Evolutionary conservation across 1,140 invertebrate species (phyloP).

Genomic region (Drosophila repletoides): DNA sequence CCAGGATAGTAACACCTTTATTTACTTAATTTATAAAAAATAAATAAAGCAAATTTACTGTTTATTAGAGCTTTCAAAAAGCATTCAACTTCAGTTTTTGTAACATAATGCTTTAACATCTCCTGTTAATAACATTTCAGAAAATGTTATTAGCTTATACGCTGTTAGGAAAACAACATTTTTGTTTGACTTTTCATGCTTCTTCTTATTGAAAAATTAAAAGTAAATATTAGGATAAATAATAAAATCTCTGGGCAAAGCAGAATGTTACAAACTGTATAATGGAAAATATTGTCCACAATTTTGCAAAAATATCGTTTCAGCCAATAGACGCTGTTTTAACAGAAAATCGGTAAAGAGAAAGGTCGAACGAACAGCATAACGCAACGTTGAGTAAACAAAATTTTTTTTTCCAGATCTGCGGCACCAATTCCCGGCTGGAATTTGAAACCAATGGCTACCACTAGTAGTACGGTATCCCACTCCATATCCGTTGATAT

Average conservation of each 20-base stretch:
- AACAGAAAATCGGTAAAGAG: conserved; percentile 44
- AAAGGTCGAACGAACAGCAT: neutral
- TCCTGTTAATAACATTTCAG: neutral
- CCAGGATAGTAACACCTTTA: too few species aligned
- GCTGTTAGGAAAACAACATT: conserved; percentile 16
- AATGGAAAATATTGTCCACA: conserved; percentile 72
- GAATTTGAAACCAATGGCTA: conserved; percentile 49
- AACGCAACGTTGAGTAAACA: neutral
- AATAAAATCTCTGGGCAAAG: conserved; percentile 2
- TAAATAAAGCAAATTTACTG: too few species aligned
- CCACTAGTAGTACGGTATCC: neutral
- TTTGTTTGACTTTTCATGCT: conserved; percentile 1
- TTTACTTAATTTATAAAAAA: too few species aligned
- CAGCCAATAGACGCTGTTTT: conserved; percentile 55
- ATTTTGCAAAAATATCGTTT: conserved; percentile 62
- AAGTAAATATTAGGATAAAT: conserved; percentile 18
- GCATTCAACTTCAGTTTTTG: too few species aligned
- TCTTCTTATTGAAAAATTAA: conserved; percentile 25
- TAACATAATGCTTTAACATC: neutral
- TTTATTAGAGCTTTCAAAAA: too few species aligned
- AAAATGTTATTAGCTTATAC: neutral
- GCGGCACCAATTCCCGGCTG: conserved; percentile 10
- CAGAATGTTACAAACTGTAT: conserved; percentile 34
- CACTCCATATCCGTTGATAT: conserved; percentile 50
- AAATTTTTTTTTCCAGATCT: conserved; percentile 15